Evolutionary conservation across 2,797 vertebrate species (phyloP).

Genomic region (Muraenolepis orangiensis): DNA sequence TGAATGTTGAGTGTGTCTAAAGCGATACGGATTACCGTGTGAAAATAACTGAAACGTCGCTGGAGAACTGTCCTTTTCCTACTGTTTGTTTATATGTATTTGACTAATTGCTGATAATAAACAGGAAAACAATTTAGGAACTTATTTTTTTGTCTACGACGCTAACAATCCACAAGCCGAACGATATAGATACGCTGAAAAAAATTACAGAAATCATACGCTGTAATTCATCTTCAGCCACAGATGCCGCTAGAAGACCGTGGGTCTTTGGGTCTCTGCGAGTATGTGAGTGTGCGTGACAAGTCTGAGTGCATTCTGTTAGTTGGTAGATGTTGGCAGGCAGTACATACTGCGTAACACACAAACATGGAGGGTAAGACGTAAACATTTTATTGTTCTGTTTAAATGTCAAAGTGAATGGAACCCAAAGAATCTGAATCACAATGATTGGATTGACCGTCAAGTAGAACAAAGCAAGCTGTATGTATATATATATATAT

Average conservation of each 20-base stretch:
- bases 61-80: slow-evolving; percentile 79
- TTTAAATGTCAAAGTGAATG: neutral
- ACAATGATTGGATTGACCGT: neutral
- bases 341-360: neutral
- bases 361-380: neutral
- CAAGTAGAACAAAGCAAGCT: neutral
- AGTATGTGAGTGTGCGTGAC: too few relatives aligned
- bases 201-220: neutral
- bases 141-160: neutral
- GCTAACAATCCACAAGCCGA: neutral
- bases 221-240: slow-evolving; percentile 25
- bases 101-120: slow-evolving; percentile 89
- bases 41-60: slow-evolving; percentile 65
- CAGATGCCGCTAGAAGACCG: slow-evolving; percentile 43
- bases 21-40: slow-evolving; percentile 72
- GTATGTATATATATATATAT: too few relatives aligned
- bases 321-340: neutral
- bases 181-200: neutral
- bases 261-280: too few relatives aligned
- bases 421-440: neutral
- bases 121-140: slow-evolving; percentile 56
- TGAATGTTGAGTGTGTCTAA: slow-evolving; percentile 50
- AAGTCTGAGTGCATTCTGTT: neutral
- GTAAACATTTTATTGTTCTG: neutral
- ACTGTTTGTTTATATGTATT: slow-evolving; percentile 92